A percentile compares a stretch with the other conserved stretches of the same genome.
These are phyloP conservation scores for Oxystoma pomonae DNA, from an alignment of 2,888 invertebrate species.

Conservation along the genomic window DNA sequence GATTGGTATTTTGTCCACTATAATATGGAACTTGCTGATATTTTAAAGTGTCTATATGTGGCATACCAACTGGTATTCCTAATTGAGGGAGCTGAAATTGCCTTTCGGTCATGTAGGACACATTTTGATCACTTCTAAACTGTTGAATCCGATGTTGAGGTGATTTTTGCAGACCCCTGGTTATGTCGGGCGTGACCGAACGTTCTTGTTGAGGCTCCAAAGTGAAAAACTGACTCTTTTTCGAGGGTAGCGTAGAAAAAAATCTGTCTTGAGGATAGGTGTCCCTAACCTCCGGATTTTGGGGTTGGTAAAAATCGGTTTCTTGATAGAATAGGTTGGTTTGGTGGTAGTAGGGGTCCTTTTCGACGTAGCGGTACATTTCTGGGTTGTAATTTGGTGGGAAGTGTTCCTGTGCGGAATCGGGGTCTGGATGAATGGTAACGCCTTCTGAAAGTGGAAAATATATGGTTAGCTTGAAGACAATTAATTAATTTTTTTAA, in stretches of 20 bases:
- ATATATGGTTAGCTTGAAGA: neutral
- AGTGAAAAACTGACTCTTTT: conserved; percentile 46
- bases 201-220: conserved; percentile 44
- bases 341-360: conserved; percentile 28
- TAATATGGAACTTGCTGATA: conserved; percentile 30
- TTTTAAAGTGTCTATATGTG: conserved; percentile 30
- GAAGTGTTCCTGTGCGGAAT: conserved; percentile 33
- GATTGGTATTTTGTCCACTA: neutral
- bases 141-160: conserved; percentile 17
- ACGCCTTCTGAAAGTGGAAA: conserved; percentile 41
- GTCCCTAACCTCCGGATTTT: neutral
- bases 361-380: conserved; percentile 34
- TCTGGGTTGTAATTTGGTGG: conserved; percentile 21
- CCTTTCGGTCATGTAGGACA: conserved; percentile 26
- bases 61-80: conserved; percentile 41
- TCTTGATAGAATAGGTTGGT: conserved; percentile 33
- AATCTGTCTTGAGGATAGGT: neutral
- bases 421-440: conserved; percentile 27
- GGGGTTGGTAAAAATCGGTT: conserved; percentile 31
- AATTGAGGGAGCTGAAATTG: conserved; percentile 24
- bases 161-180: conserved; percentile 44
- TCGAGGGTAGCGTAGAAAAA: conserved; percentile 47
- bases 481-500: too few relatives aligned
- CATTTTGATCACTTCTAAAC: conserved; percentile 27
- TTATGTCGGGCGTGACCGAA: conserved; percentile 53